A percentile compares a stretch with the other conserved stretches of the same genome.
These are phyloP conservation scores for Merodon equestris DNA, from an alignment of 2,888 invertebrate genomes.

Conservation along the genomic window DNA sequence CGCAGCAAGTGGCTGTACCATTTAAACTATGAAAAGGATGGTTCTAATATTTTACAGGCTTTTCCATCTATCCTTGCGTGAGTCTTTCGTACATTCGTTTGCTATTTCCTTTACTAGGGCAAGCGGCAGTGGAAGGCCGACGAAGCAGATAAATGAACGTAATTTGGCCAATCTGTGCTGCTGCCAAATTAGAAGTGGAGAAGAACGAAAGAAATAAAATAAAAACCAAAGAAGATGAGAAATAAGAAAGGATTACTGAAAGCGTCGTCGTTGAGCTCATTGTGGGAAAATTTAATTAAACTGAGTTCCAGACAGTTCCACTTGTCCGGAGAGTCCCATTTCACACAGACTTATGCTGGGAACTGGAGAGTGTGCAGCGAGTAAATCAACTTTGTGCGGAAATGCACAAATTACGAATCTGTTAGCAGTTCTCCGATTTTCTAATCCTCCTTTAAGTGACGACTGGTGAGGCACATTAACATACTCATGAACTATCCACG, in stretches of 20 bases:
- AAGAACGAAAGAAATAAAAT: constrained; percentile 3
- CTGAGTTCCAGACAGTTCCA: too few relatives aligned
- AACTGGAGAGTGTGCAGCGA: neutral
- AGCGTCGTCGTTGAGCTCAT: constrained; percentile 3
- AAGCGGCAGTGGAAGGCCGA: constrained; percentile 22
- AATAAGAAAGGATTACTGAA: constrained; percentile 8
- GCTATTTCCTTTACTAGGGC: too few relatives aligned
- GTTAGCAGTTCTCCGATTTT: constrained; percentile 20
- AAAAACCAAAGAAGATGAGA: neutral
- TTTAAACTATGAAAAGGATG: constrained; percentile 12
- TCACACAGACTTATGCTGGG: too few relatives aligned
- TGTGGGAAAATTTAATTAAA: constrained; percentile 51
- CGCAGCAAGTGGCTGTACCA: constrained; percentile 20
- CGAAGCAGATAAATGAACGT: constrained; percentile 46
- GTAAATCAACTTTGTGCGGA: constrained; percentile 46
- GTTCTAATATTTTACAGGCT: constrained; percentile 20
- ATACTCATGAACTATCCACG: constrained; percentile 22
- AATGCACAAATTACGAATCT: constrained; percentile 30
- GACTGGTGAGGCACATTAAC: constrained; percentile 31
- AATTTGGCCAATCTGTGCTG: constrained; percentile 55
- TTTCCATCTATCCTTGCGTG: neutral
- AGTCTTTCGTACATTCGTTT: too few relatives aligned
- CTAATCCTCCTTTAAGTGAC: constrained; percentile 1
- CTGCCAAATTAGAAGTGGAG: constrained; percentile 12
- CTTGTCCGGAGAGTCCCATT: too few relatives aligned